phyloP scores from a whole-genome alignment of 2,113 vertebrate species.

The Tympanuchus pallidicinctus region DNA sequence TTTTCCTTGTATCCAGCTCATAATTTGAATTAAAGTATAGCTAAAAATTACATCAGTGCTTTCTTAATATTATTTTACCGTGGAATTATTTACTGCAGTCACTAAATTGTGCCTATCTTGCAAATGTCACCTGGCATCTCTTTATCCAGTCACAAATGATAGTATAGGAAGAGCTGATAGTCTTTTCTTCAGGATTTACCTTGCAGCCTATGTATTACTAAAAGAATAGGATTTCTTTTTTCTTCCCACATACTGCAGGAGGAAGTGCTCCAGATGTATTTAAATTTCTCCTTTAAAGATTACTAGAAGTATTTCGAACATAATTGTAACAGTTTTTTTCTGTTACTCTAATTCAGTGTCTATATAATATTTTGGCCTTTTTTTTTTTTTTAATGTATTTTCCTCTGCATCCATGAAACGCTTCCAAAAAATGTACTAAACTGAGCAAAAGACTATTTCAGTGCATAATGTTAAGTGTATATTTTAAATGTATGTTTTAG shows the following conservation, averaged over 20 bases:
- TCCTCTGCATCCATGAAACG: not conserved
- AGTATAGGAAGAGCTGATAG: not conserved
- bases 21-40: conserved; percentile 40
- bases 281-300: conserved; percentile 4
- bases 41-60: not conserved
- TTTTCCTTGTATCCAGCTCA: not conserved
- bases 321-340: not conserved
- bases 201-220: not conserved
- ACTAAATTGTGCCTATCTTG: not conserved
- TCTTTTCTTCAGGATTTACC: not conserved
- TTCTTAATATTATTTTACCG: not conserved
- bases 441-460: not conserved
- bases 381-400: not conserved
- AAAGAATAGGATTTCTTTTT: not conserved
- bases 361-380: not conserved
- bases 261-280: not conserved
- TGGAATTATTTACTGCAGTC: not conserved
- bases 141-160: not conserved
- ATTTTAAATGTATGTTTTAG: not conserved
- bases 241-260: not conserved
- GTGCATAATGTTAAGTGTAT: not conserved
- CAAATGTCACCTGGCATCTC: not conserved
- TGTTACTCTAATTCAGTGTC: not conserved
- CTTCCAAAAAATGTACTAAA: not conserved
- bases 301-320: not conserved